phyloP scores from a whole-genome alignment of 2,113 vertebrate species.

The Odontesthes bonariensis region DNA sequence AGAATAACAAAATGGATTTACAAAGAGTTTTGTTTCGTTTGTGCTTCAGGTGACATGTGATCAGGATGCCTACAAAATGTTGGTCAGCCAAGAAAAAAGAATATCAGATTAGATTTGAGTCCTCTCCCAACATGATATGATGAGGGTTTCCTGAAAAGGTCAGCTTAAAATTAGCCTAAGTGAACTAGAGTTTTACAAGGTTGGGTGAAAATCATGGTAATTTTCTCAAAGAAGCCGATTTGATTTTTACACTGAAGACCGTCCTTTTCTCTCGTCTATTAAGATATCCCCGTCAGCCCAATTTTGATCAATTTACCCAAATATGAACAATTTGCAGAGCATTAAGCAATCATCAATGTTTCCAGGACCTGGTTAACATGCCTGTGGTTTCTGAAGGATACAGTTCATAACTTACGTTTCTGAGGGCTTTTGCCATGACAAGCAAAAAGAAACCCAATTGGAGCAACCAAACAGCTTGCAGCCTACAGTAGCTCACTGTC shows the following conservation, averaged over 20 bases:
- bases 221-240: not conserved
- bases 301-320: conserved; percentile 3
- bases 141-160: not conserved
- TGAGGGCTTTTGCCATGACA: no score
- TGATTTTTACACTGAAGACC: not conserved
- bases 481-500: no score
- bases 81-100: no score
- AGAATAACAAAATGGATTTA: not conserved
- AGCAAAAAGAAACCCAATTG: no score
- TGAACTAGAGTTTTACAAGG: not conserved
- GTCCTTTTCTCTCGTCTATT: not conserved
- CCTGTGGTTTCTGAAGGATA: no score
- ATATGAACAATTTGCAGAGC: not conserved
- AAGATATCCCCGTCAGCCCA: not conserved
- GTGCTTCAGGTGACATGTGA: not conserved
- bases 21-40: not conserved
- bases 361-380: not conserved
- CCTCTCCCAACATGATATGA: not conserved
- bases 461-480: no score
- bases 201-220: not conserved
- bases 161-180: not conserved
- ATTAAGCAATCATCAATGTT: not conserved
- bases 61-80: not conserved
- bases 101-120: not conserved
- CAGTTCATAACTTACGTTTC: no score